A percentile compares a stretch with the other conserved stretches of the same genome.
phyloP scores from a whole-genome alignment of 2,888 invertebrate genomes.

The Eristalis intricaria region DNA sequence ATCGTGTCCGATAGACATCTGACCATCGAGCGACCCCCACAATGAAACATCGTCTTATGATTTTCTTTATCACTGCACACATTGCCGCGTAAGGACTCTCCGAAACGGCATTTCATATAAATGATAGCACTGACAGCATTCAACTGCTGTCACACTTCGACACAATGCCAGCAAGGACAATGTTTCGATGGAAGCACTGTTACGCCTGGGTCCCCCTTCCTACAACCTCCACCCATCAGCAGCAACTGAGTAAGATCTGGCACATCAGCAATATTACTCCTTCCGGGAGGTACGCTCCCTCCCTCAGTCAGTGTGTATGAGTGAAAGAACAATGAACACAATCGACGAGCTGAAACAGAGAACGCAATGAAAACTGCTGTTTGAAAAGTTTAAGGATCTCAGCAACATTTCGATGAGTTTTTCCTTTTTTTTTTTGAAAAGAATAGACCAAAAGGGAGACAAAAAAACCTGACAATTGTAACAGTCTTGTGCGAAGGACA shows the following conservation, averaged over 20 bases:
- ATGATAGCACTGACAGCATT: not conserved
- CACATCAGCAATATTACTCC: slow-evolving; percentile 56
- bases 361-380: slow-evolving; percentile 41
- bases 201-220: not conserved
- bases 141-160: slow-evolving; percentile 1
- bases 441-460: not conserved
- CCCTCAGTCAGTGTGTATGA: not conserved
- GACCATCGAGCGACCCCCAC: not conserved
- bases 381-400: slow-evolving; percentile 55
- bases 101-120: not conserved
- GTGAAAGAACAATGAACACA: slow-evolving; percentile 23
- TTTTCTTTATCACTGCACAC: not conserved
- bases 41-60: not conserved
- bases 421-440: not conserved
- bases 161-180: slow-evolving; percentile 15
- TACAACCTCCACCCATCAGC: not conserved
- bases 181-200: slow-evolving; percentile 26
- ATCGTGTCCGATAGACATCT: not conserved
- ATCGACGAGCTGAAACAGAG: not conserved
- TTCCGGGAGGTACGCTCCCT: slow-evolving; percentile 20
- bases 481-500: slow-evolving; percentile 17
- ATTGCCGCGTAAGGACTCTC: not conserved
- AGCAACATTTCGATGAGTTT: slow-evolving; percentile 32
- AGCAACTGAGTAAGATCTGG: slow-evolving; percentile 6
- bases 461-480: slow-evolving; percentile 56